A percentile compares a stretch with the other conserved stretches of the same genome.
These are phyloP conservation scores for Tenualosa thibaudeaui DNA, from an alignment of 2,797 vertebrate species.

Conservation along the genomic window DNA sequence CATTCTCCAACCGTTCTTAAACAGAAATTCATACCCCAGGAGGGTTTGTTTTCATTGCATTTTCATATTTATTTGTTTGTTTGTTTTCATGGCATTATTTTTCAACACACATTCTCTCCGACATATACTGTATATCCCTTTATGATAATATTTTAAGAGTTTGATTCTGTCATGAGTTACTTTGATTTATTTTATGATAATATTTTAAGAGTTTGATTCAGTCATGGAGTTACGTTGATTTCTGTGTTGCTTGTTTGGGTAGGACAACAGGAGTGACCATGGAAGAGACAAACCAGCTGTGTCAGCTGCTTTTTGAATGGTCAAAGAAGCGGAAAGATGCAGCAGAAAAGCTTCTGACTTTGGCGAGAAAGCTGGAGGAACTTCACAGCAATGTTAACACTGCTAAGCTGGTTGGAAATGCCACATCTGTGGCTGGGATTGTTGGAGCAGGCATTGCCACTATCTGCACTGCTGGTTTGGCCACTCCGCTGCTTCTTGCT, in stretches of 20 bases:
- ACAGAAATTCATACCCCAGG: too few relatives aligned
- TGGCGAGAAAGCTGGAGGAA: neutral
- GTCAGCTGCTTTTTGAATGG: neutral
- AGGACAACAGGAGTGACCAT: neutral
- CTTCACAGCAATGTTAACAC: neutral
- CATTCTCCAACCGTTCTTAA: too few relatives aligned
- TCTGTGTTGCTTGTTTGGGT: neutral
- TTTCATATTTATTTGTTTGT: too few relatives aligned
- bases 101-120: too few relatives aligned
- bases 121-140: too few relatives aligned
- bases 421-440: neutral
- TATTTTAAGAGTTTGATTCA: too few relatives aligned
- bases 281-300: neutral
- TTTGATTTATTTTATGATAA: too few relatives aligned
- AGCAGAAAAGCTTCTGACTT: neutral
- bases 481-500: neutral
- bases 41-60: too few relatives aligned
- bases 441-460: neutral
- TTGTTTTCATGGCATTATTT: too few relatives aligned
- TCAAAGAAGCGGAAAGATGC: neutral
- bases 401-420: neutral
- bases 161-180: too few relatives aligned
- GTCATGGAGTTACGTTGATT: too few relatives aligned
- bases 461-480: neutral
- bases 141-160: too few relatives aligned